Evolutionary conservation across 1,140 invertebrate genomes (phyloP), one percentile per base, ranked within the genome.

Genomic region (Tetragonula clypearis): DNA sequence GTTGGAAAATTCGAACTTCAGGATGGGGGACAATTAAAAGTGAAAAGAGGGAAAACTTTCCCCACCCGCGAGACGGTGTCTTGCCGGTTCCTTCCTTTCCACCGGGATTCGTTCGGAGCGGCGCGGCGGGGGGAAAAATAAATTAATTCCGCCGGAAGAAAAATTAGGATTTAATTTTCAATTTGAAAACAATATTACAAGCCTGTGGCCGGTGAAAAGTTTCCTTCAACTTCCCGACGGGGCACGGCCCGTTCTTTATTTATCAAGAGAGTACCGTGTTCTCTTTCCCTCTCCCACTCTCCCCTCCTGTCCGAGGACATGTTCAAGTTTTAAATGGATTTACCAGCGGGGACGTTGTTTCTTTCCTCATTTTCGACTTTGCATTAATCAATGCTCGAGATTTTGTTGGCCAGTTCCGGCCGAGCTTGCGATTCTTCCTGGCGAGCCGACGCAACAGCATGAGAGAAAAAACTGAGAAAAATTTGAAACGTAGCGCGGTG

Each of bases 161-260:
- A 55, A 72, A 77, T 72, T 72, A 26, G 23, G 60, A 56, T 76
- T 56, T 53, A 76, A 75, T 66, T 82, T 75, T 82, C 72, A 82
- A 76, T 82, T 76, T 76, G 53, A 53, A 82, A 76, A 82, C 60
- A 55, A 76, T 76, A 66, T 66, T 49, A 26, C 80, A 56, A 82
- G 66, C 58, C 71, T 65, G 72, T 75, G 23, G 65, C 71, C 17
- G 26, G 8, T 49, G 41, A 8, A 56, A 76, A 66, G 60, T 68
- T 82, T 66, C 26, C 53, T 17, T 1, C 0, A 55, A 68, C 53
- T 56, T 69, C 11, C 23, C 12, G 62, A 2, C 30, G 19, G 62
- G 2, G 14, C 21, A 8, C 23, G 26, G 1, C 4, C 35, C 23
- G 6, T 76, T 56, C 15, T 66, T 82, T 76, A n/a, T 76, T 26